Evolutionary conservation across 2,113 vertebrate species (phyloP), one percentile per base, ranked within the genome.

Genomic region (Coracopsis vasa): DNA sequence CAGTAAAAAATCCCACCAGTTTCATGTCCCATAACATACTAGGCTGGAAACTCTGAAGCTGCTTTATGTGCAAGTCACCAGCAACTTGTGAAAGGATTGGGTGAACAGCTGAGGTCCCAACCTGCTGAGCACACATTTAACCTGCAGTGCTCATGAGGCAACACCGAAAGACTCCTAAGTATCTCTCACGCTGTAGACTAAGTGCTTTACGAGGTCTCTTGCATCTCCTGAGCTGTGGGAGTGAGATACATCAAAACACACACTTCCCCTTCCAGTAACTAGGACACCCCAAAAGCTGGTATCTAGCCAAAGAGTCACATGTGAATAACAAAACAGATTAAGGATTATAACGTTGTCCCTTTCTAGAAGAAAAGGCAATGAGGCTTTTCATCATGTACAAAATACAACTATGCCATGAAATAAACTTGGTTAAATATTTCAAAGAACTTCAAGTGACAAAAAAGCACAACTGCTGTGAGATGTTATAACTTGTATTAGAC

Each of bases 141-240:
- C 21, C n/a, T 1, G 1, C 31, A 0, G 0, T 8, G 12, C 5
- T 37, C 42, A 39, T 1, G 4, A 88, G 17, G 10, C 72, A 80
- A 53, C 1, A 3, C 20, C 20, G 14, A 74, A 74, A 67, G 50
- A 35, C 33, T 69, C 56, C 41, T 14, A 28, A 65, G 15, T 10
- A 14, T 2, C 66, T 35, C 18, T 11, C 1, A 1, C 4, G 6
- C 16, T 50, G 17, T 1, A 91, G 33, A 8, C 9, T 37, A 31
- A 73, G 45, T 2, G n/a, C 29, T 91, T 83, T 53, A 44, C 28
- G 14, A 29, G 28, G 28, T 58, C 31, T 48, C 31, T 73, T 11
- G 9, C 53, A 37, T 11, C 28, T 71, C 50, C 56, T 29, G 11
- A 35, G 29, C 67, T 50, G 13, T 2, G 33, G 24, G n/a, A 71